Conservation (phyloP, 2,888 invertebrate species). For the Campoletis raptor region DNA sequence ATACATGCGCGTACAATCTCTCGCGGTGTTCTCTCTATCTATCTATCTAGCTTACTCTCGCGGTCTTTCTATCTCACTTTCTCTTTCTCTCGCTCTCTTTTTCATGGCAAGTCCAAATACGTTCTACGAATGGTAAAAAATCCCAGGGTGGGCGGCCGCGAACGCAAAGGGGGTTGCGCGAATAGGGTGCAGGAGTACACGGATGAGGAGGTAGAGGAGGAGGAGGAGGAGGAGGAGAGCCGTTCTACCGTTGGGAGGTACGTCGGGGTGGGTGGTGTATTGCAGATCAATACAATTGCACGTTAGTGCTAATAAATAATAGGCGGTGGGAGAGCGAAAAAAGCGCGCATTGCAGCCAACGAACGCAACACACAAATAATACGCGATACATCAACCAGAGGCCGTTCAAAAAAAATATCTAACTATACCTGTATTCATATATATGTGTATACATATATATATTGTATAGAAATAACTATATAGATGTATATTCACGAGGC, state of each 20-base stretch:
- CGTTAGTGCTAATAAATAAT: constrained; percentile 85
- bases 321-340: constrained; percentile 85
- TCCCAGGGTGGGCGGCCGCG: constrained; percentile 80
- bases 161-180: constrained; percentile 66
- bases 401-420: constrained; percentile 66
- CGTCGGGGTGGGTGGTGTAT: constrained; percentile 82
- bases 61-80: constrained; percentile 52
- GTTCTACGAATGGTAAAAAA: constrained; percentile 84
- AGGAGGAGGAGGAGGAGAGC: constrained; percentile 60
- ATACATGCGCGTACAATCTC: constrained; percentile 81
- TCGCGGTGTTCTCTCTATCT: constrained; percentile 71
- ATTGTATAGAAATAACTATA: constrained; percentile 70
- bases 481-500: constrained; percentile 71
- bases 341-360: constrained; percentile 85
- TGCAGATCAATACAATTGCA: constrained; percentile 85
- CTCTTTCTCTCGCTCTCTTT: constrained; percentile 25
- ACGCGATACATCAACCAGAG: constrained; percentile 84
- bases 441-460: not conserved
- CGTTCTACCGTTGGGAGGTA: constrained; percentile 70
- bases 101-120: constrained; percentile 83
- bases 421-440: constrained; percentile 71
- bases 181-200: constrained; percentile 56
- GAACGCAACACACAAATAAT: constrained; percentile 85
- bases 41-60: constrained; percentile 28
- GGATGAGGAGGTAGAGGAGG: constrained; percentile 54